A percentile compares a stretch with the other conserved stretches of the same genome.
Conservation (phyloP, 2,113 vertebrate species). For the Cairina moschata region DNA sequence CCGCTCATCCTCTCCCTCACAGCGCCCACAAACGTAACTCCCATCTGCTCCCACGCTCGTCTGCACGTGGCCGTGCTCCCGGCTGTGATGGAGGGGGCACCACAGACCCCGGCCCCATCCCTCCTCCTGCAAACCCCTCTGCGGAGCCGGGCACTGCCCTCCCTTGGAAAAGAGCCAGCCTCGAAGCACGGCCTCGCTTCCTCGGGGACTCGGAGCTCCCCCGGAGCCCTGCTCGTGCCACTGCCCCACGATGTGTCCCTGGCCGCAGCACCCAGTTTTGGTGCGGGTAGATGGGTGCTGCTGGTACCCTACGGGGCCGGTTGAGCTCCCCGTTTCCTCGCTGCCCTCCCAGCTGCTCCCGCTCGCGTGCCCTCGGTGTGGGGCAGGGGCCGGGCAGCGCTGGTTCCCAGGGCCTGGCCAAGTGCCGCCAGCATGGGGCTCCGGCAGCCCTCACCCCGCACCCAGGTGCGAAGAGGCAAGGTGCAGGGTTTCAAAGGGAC, state of each 20-base stretch:
- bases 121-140: background rate
- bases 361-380: slow-evolving; percentile 26
- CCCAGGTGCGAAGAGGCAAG: background rate
- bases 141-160: background rate
- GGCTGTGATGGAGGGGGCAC: background rate
- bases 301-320: background rate
- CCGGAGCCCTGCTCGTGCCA: background rate
- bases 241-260: background rate
- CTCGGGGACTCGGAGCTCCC: background rate
- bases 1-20: background rate
- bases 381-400: slow-evolving; percentile 1
- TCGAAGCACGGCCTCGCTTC: background rate
- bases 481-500: background rate
- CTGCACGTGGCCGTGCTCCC: background rate
- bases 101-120: background rate
- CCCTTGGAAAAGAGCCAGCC: slow-evolving; percentile 17
- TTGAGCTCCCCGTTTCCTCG: background rate
- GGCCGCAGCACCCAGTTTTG: background rate
- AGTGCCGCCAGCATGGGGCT: background rate
- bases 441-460: background rate
- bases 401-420: background rate
- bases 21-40: background rate
- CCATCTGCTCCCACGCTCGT: background rate
- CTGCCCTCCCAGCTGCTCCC: slow-evolving; percentile 5
- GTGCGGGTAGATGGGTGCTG: background rate